Base-by-base conservation (phyloP, 2,888 invertebrate species). In the Leucophenga montana region DNA sequence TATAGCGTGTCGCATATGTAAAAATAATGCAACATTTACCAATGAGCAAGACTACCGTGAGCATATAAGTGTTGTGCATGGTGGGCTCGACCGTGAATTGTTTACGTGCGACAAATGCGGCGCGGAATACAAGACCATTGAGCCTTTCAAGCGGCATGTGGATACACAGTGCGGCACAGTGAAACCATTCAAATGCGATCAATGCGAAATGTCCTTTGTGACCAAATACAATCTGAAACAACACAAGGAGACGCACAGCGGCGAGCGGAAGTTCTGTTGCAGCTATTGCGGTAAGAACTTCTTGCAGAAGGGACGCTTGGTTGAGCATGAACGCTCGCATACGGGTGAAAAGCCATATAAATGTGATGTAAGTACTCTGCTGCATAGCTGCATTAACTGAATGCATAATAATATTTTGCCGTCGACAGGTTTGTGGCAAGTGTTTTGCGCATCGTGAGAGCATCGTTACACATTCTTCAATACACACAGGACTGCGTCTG, bases 381-480 rank as follows among this genome's bases (percentile, higher is more conserved):
- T 39, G 39, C 11, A 5, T 11, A 39, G 11, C 1, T 39, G 39
- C 3, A 8, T n/a, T 39, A 39, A 39, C 1, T 5, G 11, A 11
- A 5, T 39, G 3, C 1, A 5, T 39, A 5, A 39, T 39, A 65
- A 54, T 39, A 2, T 0, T 33, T 53, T 53, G 20, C 56, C 39
- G n/a, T 71, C n/a, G 68, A 64, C 6, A 88, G 81, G 78, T 89
- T 1, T 90, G 90, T 70, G 79, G 85, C 0, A 90, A 89, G 75
- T 81, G 88, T 14, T 90, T 90, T 80, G 86, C 88, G 0, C 88
- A 90, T 79, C 86, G 89, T 0, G 90, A 90, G 77, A 90, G 89
- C 77, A 84, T 90, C 57, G 85, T 89, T 1, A 89, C 89, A 1
- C 90, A 90, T 78, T 89, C 88, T 66, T 89, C 89, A 20, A 75